Conservation (phyloP, 1,140 invertebrate genomes). For the Eriosoma lanigerum region DNA sequence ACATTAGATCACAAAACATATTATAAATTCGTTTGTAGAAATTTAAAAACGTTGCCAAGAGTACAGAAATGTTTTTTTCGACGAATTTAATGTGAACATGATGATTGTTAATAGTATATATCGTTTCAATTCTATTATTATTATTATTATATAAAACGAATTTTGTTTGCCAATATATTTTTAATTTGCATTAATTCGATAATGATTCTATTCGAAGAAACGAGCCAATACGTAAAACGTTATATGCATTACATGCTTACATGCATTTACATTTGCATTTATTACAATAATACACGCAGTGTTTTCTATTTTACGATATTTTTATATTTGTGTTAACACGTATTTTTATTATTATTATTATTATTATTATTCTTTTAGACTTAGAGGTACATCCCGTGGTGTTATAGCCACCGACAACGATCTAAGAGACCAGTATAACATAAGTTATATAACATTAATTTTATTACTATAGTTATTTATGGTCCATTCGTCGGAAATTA, state of each 20-base stretch:
- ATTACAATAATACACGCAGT: not conserved
- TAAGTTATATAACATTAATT: not conserved
- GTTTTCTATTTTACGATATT: not conserved
- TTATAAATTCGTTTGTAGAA: not conserved
- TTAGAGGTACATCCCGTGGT: not conserved
- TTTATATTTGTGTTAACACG: conserved; percentile 27
- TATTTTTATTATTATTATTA: not conserved
- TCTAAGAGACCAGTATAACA: not conserved
- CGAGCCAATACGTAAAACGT: not conserved
- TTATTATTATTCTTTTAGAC: not conserved
- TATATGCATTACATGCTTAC: not conserved
- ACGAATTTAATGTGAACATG: not conserved
- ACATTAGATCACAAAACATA: not conserved
- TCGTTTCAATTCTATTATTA: not conserved
- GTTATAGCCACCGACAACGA: not conserved
- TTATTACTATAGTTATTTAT: conserved; percentile 36
- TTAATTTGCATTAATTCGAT: not conserved
- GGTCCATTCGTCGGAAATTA: not conserved
- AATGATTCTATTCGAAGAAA: not conserved
- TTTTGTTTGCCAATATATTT: conserved; percentile 2
- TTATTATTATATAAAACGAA: not conserved
- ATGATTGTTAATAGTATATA: not conserved
- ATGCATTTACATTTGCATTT: not conserved
- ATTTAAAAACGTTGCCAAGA: not conserved
- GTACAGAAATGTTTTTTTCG: not conserved